Evolutionary conservation across 2,113 vertebrate genomes (phyloP).

Genomic region (Phasianus colchicus): DNA sequence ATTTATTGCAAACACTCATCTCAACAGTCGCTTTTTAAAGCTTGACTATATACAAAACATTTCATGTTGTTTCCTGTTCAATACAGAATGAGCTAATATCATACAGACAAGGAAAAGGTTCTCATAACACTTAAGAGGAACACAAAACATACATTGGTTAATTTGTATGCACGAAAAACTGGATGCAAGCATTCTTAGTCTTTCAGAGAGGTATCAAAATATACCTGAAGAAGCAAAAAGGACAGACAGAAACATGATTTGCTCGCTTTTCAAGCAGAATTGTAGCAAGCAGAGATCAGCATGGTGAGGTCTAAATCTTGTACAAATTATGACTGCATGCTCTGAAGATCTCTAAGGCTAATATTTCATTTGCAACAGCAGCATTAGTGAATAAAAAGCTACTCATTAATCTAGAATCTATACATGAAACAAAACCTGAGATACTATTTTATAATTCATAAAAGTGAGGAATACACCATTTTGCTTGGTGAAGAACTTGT

Average conservation of each 20-base stretch:
- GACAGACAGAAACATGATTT: background rate
- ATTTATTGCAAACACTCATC: constrained; percentile 65
- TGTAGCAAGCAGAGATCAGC: background rate
- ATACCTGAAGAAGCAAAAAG: background rate
- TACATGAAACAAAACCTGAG: background rate
- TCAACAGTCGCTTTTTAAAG: constrained; percentile 36
- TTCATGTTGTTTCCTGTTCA: background rate
- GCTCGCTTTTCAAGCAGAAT: background rate
- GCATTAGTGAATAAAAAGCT: background rate
- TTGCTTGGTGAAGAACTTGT: background rate
- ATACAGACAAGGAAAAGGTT: constrained; percentile 20
- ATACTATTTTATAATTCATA: background rate
- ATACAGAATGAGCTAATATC: constrained; percentile 31
- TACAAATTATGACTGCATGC: background rate
- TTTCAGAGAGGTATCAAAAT: background rate
- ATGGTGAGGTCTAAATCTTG: background rate
- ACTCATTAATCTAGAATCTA: background rate
- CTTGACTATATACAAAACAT: constrained; percentile 10
- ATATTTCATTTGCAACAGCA: background rate
- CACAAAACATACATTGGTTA: background rate
- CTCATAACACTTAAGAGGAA: background rate
- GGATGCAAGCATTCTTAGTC: background rate
- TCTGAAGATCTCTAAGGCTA: background rate
- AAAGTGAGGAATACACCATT: background rate
- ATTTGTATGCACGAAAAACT: background rate